Conservation (phyloP, 2,888 invertebrate genomes). For the Volucella bombylans region DNA sequence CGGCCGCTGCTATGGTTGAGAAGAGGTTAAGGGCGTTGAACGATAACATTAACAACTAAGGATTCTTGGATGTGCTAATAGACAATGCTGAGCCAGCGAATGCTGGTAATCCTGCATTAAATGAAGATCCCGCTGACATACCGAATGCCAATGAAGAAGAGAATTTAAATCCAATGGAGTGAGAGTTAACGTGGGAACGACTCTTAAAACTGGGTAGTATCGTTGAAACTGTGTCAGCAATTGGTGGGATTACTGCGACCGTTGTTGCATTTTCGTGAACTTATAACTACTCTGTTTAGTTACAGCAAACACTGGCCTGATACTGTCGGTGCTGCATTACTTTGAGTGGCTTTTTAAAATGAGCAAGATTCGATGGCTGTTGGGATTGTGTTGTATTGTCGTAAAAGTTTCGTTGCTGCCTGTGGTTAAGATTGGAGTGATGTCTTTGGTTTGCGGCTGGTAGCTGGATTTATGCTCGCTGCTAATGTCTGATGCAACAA, state of each 20-base stretch:
- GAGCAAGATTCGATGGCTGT: conserved; percentile 90
- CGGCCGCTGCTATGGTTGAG: conserved; percentile 78
- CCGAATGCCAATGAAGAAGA: conserved; percentile 82
- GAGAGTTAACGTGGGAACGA: conserved; percentile 99
- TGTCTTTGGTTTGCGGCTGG: conserved; percentile 98
- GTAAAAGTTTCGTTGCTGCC: conserved; percentile 94
- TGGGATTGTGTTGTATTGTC: conserved; percentile 94
- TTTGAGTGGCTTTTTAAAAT: conserved; percentile 91
- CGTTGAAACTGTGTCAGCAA: conserved; percentile 91
- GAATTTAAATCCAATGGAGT: conserved; percentile 99
- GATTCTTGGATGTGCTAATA: conserved; percentile 79
- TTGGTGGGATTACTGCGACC: conserved; percentile 84
- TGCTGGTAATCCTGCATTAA: conserved; percentile 80
- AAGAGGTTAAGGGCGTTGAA: conserved; percentile 9
- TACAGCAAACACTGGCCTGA: conserved; percentile 94
- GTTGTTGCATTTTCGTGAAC: conserved; percentile 93
- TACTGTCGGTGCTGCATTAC: conserved; percentile 91
- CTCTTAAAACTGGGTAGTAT: conserved; percentile 98
- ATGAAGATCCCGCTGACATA: conserved; percentile 82
- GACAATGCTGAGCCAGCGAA: conserved; percentile 81
- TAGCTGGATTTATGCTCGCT: conserved; percentile 99
- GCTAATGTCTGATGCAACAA: conserved; percentile 93
- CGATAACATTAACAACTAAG: conserved; percentile 77
- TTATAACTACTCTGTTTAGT: conserved; percentile 95
- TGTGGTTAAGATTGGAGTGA: conserved; percentile 97